These are phyloP conservation scores for Thereva nobilitata DNA, from an alignment of 2,888 invertebrate species.

Conservation along the genomic window DNA sequence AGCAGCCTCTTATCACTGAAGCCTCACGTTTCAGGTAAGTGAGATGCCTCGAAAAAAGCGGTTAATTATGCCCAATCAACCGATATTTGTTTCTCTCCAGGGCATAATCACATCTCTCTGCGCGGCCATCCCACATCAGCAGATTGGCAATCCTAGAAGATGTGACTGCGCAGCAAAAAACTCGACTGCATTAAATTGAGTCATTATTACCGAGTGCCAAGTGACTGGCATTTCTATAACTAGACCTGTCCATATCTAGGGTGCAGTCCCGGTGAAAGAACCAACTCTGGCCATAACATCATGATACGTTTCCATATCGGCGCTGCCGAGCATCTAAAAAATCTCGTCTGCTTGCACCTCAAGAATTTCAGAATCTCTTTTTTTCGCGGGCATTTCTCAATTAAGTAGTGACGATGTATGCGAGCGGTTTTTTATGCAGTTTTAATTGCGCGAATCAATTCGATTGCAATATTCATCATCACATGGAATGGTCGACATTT, in stretches of 20 bases:
- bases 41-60: slow-evolving; percentile 10
- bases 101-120: not conserved
- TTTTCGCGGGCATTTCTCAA: slow-evolving; percentile 15
- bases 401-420: slow-evolving; percentile 24
- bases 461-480: slow-evolving; percentile 11
- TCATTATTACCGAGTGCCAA: slow-evolving; percentile 42
- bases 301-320: slow-evolving; percentile 30
- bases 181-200: slow-evolving; percentile 40
- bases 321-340: slow-evolving; percentile 12
- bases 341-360: slow-evolving; percentile 9
- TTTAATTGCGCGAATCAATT: slow-evolving; percentile 29
- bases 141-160: not conserved
- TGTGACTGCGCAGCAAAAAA: slow-evolving; percentile 7
- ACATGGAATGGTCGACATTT: slow-evolving; percentile 14
- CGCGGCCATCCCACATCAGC: not conserved
- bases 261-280: not conserved
- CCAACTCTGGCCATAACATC: slow-evolving; percentile 20
- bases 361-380: slow-evolving; percentile 16
- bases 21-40: not conserved
- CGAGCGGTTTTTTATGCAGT: slow-evolving; percentile 10
- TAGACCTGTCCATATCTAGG: slow-evolving; percentile 27
- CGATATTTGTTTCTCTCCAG: not conserved
- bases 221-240: slow-evolving; percentile 40
- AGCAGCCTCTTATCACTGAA: slow-evolving; percentile 11
- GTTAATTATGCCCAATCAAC: slow-evolving; percentile 27